phyloP scores from a whole-genome alignment of 1,140 invertebrate genomes.

The Ceratina japonica region DNA sequence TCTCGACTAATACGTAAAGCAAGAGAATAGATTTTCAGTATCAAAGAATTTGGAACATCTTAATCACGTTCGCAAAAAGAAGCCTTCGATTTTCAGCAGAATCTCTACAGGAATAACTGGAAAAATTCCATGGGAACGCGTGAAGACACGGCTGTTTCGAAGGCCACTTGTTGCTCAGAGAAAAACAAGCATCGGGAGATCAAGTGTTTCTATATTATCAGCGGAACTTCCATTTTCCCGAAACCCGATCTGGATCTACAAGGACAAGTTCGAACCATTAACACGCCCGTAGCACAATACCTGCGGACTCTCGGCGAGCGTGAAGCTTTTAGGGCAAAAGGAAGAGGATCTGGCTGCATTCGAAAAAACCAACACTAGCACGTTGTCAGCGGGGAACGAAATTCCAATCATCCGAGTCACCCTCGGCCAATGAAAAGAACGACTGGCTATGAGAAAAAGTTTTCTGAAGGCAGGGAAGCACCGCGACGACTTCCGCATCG shows the following conservation, averaged over 20 bases:
- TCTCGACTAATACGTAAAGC: neutral
- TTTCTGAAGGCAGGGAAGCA: slow-evolving; percentile 13
- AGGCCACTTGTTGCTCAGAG: slow-evolving; percentile 25
- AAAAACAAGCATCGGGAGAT: neutral
- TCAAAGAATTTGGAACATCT: neutral
- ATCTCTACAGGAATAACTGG: too few relatives aligned
- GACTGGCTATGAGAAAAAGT: slow-evolving; percentile 27
- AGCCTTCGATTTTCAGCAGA: too few relatives aligned
- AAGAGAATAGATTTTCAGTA: neutral
- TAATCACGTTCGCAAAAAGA: too few relatives aligned
- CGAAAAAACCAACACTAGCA: slow-evolving; percentile 26
- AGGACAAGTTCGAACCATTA: slow-evolving; percentile 14
- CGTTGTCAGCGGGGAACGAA: slow-evolving; percentile 30
- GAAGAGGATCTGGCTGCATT: neutral
- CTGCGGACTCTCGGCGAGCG: neutral
- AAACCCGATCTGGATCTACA: slow-evolving; percentile 29
- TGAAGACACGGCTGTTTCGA: neutral
- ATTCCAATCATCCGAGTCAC: slow-evolving; percentile 46
- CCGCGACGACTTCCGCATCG: slow-evolving; percentile 22
- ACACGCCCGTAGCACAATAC: neutral
- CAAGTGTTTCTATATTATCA: slow-evolving; percentile 2
- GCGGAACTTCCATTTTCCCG: slow-evolving; percentile 25
- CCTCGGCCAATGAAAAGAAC: slow-evolving; percentile 26
- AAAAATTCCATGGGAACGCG: neutral
- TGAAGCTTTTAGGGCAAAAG: neutral